A percentile compares a stretch with the other conserved stretches of the same genome.
These are phyloP conservation scores for Labeo rohita DNA, from an alignment of 2,113 vertebrate species.

Conservation along the genomic window DNA sequence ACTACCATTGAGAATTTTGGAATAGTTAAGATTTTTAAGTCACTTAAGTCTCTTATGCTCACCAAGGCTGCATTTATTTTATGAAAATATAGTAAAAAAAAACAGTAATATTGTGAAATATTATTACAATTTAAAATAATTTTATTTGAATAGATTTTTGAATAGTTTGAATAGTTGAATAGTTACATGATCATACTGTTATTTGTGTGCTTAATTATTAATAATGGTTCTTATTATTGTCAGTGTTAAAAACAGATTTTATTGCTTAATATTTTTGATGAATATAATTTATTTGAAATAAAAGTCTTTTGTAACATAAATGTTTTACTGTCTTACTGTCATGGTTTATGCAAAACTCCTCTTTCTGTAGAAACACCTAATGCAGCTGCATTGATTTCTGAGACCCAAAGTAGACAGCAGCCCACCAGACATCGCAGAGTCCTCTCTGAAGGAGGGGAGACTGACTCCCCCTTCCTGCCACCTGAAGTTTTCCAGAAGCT, in stretches of 20 bases:
- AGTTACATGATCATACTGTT: not conserved
- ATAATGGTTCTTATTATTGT: not conserved
- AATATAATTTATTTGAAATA: not conserved
- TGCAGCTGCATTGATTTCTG: slow-evolving; percentile 33
- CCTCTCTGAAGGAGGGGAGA: slow-evolving; percentile 80
- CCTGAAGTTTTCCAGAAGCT: slow-evolving; percentile 92
- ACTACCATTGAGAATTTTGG: not conserved
- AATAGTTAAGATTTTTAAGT: not conserved
- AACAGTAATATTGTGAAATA: not conserved
- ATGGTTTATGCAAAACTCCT: not conserved
- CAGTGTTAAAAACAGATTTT: not conserved
- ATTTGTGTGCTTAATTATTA: not conserved
- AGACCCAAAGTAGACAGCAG: slow-evolving; percentile 1
- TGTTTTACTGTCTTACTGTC: not conserved
- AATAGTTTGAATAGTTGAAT: no score
- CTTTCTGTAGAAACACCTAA: slow-evolving; percentile 40
- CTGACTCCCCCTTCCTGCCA: slow-evolving; percentile 80
- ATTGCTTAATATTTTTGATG: not conserved
- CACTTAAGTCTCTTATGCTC: not conserved
- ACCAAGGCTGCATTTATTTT: not conserved
- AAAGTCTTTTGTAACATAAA: not conserved
- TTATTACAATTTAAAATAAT: not conserved
- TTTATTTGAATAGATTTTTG: not conserved
- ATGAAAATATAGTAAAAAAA: not conserved
- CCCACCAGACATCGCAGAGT: slow-evolving; percentile 74